These are phyloP conservation scores for Sarcophaga variegata DNA, from an alignment of 2,888 invertebrate species.

Conservation along the genomic window DNA sequence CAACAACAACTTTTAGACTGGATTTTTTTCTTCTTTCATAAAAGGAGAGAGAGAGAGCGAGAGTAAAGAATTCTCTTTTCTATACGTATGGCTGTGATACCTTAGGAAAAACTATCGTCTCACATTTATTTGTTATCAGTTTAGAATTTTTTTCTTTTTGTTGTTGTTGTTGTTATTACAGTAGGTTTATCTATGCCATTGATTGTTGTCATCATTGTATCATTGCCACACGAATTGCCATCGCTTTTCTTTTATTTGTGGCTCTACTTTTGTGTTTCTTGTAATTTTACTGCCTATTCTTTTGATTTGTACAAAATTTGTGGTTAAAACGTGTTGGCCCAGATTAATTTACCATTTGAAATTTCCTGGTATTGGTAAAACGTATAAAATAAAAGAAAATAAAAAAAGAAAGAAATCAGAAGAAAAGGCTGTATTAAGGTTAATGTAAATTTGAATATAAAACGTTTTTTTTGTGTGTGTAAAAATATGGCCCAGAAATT, in stretches of 20 bases:
- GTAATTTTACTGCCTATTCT: constrained; percentile 4
- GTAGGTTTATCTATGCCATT: constrained; percentile 65
- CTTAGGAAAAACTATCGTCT: constrained; percentile 28
- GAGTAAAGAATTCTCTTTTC: background rate
- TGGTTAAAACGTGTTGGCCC: constrained; percentile 49
- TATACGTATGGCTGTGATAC: background rate
- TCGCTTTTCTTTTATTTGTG: constrained; percentile 5
- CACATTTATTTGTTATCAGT: constrained; percentile 11
- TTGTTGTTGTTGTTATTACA: background rate
- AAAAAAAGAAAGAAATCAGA: background rate
- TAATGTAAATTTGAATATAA: constrained; percentile 42
- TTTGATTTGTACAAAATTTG: constrained; percentile 48
- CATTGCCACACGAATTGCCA: constrained; percentile 55
- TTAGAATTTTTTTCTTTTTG: constrained; percentile 11
- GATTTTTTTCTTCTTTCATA: constrained; percentile 26
- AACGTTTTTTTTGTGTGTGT: background rate
- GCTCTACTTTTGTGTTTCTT: background rate
- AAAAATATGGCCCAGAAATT: background rate
- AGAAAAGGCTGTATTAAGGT: constrained; percentile 25
- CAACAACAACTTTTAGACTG: background rate
- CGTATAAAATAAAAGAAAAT: constrained; percentile 5
- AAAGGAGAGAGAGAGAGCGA: background rate
- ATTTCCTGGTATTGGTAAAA: background rate
- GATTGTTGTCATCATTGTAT: constrained; percentile 68
- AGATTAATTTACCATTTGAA: constrained; percentile 53